Evolutionary conservation across 2,797 vertebrate genomes (phyloP).

Genomic region (Hydrophis major): DNA sequence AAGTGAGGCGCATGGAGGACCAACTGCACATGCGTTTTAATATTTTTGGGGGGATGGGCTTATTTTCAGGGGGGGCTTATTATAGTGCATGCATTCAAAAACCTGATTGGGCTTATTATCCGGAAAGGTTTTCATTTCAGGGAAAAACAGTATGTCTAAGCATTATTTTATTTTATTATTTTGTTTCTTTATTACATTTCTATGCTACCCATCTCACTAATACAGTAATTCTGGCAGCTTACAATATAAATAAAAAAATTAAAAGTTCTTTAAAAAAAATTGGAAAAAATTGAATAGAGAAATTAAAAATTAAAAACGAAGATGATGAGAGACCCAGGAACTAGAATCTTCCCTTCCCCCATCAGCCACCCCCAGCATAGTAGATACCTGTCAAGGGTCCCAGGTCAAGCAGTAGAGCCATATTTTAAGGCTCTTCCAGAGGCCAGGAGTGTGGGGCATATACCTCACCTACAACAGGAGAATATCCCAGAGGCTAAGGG

Average conservation of each 20-base stretch:
- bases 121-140: too few relatives aligned
- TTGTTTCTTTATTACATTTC: not conserved
- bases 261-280: not conserved
- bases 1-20: too few relatives aligned
- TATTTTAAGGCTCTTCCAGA: not conserved
- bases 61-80: too few relatives aligned
- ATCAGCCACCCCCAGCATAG: too few relatives aligned
- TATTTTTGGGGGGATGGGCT: too few relatives aligned
- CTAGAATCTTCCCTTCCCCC: not conserved
- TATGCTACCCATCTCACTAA: not conserved
- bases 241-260: not conserved
- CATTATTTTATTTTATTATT: not conserved
- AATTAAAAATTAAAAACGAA: not conserved
- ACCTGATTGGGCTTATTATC: too few relatives aligned
- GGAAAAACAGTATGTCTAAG: not conserved
- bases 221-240: not conserved
- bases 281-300: not conserved
- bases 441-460: not conserved
- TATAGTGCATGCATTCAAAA: too few relatives aligned
- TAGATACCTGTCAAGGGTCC: too few relatives aligned
- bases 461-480: too few relatives aligned
- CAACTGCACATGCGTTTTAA: too few relatives aligned
- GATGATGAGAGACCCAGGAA: not conserved
- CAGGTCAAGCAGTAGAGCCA: not conserved
- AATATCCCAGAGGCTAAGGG: too few relatives aligned